These are phyloP conservation scores for Carterocephalus palaemon DNA, from an alignment of 2,888 invertebrate species.

Conservation along the genomic window DNA sequence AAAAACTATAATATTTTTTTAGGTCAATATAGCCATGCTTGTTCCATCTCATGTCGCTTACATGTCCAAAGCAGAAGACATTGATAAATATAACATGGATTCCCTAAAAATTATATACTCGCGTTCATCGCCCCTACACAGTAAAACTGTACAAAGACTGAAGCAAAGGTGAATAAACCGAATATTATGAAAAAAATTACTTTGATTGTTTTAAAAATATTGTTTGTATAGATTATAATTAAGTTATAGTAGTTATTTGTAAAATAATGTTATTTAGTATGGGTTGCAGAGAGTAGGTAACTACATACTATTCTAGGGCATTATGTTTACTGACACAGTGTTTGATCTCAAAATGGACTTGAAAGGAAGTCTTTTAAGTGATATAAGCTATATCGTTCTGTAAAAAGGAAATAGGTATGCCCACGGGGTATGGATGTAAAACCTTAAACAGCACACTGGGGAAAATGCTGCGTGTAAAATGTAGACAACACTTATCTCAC, in stretches of 20 bases:
- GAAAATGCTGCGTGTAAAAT: constrained; percentile 23
- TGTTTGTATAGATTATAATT: too few relatives aligned
- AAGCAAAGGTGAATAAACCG: constrained; percentile 47
- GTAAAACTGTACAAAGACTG: constrained; percentile 51
- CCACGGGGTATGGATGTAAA: constrained; percentile 26
- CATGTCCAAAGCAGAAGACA: constrained; percentile 43
- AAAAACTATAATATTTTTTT: constrained; percentile 31
- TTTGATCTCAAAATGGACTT: too few relatives aligned
- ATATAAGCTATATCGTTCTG: constrained; percentile 18
- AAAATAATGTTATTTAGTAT: too few relatives aligned
- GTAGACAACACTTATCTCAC: constrained; percentile 12
- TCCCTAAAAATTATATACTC: constrained; percentile 57
- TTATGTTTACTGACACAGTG: too few relatives aligned
- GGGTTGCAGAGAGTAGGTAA: too few relatives aligned
- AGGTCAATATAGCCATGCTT: constrained; percentile 54
- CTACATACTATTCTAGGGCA: too few relatives aligned
- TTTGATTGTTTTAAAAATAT: too few relatives aligned
- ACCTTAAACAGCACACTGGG: constrained; percentile 20
- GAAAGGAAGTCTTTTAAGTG: constrained; percentile 8
- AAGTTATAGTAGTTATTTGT: too few relatives aligned
- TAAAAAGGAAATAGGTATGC: constrained; percentile 27
- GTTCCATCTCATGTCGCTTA: constrained; percentile 47
- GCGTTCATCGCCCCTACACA: constrained; percentile 54
- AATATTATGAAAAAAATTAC: constrained; percentile 5
- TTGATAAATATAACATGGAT: constrained; percentile 44